Conservation (phyloP, 2,888 invertebrate genomes). For the Zaprionus lineosus region DNA sequence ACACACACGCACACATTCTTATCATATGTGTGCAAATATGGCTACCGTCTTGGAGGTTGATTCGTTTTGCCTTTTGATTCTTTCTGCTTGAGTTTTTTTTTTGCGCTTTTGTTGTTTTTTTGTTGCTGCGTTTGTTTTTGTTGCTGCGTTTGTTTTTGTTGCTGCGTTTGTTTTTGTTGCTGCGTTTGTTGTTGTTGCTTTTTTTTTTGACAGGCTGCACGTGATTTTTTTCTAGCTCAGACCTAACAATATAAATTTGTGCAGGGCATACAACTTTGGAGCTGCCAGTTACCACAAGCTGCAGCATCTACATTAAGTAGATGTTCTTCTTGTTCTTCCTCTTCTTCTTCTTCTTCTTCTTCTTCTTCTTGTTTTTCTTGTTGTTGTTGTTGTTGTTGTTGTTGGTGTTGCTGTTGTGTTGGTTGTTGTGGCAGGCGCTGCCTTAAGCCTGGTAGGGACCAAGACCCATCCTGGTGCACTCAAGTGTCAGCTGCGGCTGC, state of each 20-base stretch:
- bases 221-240: constrained; percentile 75
- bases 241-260: constrained; percentile 73
- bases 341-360: no score
- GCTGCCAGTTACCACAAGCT: constrained; percentile 52
- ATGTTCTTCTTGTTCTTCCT: no score
- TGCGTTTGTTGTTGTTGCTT: not conserved
- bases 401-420: constrained; percentile 54
- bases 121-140: constrained; percentile 9
- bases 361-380: no score
- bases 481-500: constrained; percentile 68
- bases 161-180: not conserved
- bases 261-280: constrained; percentile 54
- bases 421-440: constrained; percentile 18
- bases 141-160: not conserved
- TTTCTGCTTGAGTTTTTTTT: no score
- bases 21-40: no score
- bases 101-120: not conserved
- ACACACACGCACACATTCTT: no score
- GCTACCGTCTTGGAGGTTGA: no score
- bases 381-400: constrained; percentile 25
- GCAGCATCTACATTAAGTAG: constrained; percentile 50
- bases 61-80: no score
- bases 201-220: constrained; percentile 64
- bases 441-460: constrained; percentile 23
- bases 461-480: constrained; percentile 48